Conservation (phyloP, 2,888 invertebrate genomes). For the Eustalomyia histrio region DNA sequence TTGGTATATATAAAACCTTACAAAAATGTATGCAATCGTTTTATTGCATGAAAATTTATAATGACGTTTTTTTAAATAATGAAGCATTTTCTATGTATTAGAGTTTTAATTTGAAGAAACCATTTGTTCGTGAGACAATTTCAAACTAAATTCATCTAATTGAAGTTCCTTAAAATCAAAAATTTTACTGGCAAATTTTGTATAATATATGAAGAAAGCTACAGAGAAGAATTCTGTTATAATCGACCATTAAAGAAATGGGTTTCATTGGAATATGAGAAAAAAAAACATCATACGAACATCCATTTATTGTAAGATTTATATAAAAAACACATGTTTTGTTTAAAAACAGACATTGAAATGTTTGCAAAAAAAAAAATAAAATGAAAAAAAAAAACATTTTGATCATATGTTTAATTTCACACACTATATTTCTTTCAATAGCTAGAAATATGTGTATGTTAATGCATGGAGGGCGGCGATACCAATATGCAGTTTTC, state of each 20-base stretch:
- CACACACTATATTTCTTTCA: conserved; percentile 38
- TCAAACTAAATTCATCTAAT: too few relatives aligned
- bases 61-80: too few relatives aligned
- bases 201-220: background rate
- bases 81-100: too few relatives aligned
- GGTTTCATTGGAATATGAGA: conserved; percentile 1
- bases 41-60: too few relatives aligned
- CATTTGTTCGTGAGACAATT: too few relatives aligned
- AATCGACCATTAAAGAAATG: conserved; percentile 2
- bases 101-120: too few relatives aligned
- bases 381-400: conserved; percentile 5
- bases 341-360: conserved; percentile 38
- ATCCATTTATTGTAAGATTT: background rate
- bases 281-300: background rate
- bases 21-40: too few relatives aligned
- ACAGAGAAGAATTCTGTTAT: background rate
- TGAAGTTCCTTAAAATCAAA: too few relatives aligned
- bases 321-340: background rate
- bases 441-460: conserved; percentile 9
- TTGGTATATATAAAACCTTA: too few relatives aligned
- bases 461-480: background rate
- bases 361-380: conserved; percentile 27
- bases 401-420: conserved; percentile 61
- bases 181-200: too few relatives aligned
- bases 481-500: conserved; percentile 20